These are phyloP conservation scores for Spinibarbus caldwelli DNA, from an alignment of 2,797 vertebrate genomes.

Conservation along the genomic window DNA sequence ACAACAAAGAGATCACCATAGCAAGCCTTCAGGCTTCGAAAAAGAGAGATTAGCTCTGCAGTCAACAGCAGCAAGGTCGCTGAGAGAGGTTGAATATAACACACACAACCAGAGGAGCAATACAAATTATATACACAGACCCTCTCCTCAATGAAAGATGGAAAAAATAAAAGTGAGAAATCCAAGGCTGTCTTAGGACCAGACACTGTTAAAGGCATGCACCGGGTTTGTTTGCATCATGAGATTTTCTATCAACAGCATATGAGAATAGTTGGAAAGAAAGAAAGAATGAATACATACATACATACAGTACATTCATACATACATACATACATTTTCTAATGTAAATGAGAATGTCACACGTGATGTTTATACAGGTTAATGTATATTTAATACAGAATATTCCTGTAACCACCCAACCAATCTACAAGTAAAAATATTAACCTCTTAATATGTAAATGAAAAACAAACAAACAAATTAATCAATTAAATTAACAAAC, in stretches of 20 bases:
- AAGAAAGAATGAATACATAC: neutral
- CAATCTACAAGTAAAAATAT: neutral
- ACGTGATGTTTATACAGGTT: neutral
- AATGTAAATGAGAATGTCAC: neutral
- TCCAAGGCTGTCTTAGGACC: neutral
- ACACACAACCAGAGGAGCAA: constrained; percentile 67
- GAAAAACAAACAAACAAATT: neutral
- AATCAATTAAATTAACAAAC: neutral
- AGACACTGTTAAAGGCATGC: neutral
- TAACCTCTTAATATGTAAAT: constrained; percentile 29
- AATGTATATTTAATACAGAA: neutral
- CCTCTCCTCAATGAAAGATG: constrained; percentile 63
- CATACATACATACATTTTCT: neutral
- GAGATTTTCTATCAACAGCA: neutral
- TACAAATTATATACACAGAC: constrained; percentile 58
- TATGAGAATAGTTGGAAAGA: neutral
- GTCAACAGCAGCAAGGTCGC: constrained; percentile 72
- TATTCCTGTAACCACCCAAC: neutral
- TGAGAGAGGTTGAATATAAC: constrained; percentile 70
- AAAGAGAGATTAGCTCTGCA: constrained; percentile 58
- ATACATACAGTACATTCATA: too few species aligned
- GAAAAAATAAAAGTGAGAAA: constrained; percentile 1
- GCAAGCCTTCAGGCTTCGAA: neutral
- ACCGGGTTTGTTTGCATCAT: neutral
- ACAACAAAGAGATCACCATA: constrained; percentile 10